Conservation (phyloP, 2,797 vertebrate genomes). For the Cynopterus sphinx region DNA sequence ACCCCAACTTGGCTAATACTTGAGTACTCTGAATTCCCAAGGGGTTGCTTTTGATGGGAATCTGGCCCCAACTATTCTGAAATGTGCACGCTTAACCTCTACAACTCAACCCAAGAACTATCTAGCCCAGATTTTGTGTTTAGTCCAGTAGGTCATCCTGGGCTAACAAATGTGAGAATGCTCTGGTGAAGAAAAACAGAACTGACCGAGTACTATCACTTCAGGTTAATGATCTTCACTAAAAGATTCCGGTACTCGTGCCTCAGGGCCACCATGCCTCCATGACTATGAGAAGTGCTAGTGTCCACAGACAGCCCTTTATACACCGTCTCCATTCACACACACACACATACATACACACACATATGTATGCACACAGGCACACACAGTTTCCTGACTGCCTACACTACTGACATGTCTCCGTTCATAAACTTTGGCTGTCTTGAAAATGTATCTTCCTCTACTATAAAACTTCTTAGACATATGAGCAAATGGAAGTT, state of each 20-base stretch:
- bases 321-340: background rate
- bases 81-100: slow-evolving; percentile 69
- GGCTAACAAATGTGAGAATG: slow-evolving; percentile 38
- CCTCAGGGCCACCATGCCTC: background rate
- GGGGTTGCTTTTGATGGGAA: slow-evolving; percentile 70
- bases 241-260: background rate
- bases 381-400: background rate
- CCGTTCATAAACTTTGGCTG: background rate
- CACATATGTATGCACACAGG: background rate
- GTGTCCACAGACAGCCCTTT: background rate
- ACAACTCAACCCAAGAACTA: slow-evolving; percentile 34
- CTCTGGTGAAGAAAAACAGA: background rate
- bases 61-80: slow-evolving; percentile 58
- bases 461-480: background rate
- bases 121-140: slow-evolving; percentile 24
- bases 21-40: slow-evolving; percentile 68
- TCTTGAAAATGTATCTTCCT: background rate
- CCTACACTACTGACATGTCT: background rate
- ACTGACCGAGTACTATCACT: background rate
- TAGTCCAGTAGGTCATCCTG: slow-evolving; percentile 6
- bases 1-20: slow-evolving; percentile 70
- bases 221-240: background rate
- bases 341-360: background rate
- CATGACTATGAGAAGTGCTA: background rate
- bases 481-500: background rate